Conservation (phyloP, 2,888 invertebrate genomes). For the Andrena marginata region DNA sequence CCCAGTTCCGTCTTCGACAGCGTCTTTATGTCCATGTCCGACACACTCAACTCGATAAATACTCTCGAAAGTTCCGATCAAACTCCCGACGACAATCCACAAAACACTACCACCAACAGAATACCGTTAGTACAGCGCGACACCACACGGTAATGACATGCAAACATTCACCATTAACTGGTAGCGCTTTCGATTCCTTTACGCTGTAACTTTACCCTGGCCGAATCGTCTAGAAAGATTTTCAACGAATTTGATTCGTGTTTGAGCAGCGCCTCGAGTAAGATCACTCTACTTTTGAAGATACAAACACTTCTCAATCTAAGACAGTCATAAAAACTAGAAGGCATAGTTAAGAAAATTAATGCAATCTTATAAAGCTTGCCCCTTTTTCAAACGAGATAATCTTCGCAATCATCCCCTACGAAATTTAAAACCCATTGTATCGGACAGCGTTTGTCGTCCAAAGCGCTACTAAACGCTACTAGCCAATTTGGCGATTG, state of each 20-base stretch:
- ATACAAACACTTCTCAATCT: too few species aligned
- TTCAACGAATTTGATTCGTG: not conserved
- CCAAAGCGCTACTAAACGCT: constrained; percentile 35
- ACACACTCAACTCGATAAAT: constrained; percentile 85
- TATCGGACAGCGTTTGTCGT: not conserved
- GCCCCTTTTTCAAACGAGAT: not conserved
- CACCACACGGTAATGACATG: constrained; percentile 81
- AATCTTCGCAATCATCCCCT: not conserved
- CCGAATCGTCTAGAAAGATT: not conserved
- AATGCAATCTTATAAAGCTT: too few species aligned
- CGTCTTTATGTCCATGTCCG: constrained; percentile 84
- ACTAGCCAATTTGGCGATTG: not conserved
- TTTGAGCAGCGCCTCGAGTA: too few species aligned
- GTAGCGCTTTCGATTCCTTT: constrained; percentile 49
- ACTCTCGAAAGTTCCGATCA: constrained; percentile 84
- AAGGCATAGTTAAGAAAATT: too few species aligned
- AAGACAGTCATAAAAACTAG: too few species aligned
- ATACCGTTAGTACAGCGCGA: constrained; percentile 81
- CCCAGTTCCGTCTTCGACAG: constrained; percentile 84
- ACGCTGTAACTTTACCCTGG: not conserved
- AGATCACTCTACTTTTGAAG: too few species aligned
- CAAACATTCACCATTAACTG: constrained; percentile 65
- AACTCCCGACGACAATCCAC: constrained; percentile 84
- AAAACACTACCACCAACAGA: constrained; percentile 82
- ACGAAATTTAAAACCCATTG: not conserved